Conservation (phyloP, 2,888 invertebrate species). For the Leucophenga montana region DNA sequence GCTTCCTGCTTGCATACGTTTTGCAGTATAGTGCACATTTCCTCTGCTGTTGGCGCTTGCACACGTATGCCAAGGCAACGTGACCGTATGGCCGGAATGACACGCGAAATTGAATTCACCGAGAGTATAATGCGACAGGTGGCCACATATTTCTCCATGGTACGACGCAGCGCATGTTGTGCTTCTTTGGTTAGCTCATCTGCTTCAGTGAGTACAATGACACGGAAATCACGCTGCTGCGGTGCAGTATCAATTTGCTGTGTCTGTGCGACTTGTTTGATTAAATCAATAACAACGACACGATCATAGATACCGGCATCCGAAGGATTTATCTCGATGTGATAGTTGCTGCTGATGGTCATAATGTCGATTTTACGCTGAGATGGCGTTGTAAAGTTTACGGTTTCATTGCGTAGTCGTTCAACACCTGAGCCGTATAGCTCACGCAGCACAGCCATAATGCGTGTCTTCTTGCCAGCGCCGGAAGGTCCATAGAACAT, state of each 20-base stretch:
- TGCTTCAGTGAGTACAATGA: constrained; percentile 95
- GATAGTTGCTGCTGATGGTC: constrained; percentile 85
- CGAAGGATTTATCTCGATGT: constrained; percentile 85
- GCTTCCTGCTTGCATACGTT: constrained; percentile 87
- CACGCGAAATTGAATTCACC: constrained; percentile 94
- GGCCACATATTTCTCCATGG: constrained; percentile 98
- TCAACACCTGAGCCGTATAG: constrained; percentile 96
- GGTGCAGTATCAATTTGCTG: constrained; percentile 92
- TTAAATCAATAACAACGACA: constrained; percentile 96
- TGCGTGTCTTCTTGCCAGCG: constrained; percentile 96
- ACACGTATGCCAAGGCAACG: constrained; percentile 94
- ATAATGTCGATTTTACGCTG: constrained; percentile 97
- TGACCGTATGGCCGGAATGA: constrained; percentile 97
- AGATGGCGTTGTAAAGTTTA: constrained; percentile 90
- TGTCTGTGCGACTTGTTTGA: constrained; percentile 97
- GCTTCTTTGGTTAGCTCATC: constrained; percentile 97
- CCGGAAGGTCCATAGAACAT: constrained; percentile 97
- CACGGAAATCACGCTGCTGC: constrained; percentile 96
- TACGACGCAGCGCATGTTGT: constrained; percentile 96
- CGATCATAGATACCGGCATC: constrained; percentile 98
- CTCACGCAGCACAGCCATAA: constrained; percentile 93
- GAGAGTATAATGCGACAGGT: constrained; percentile 95
- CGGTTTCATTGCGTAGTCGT: constrained; percentile 89
- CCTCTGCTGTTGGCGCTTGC: constrained; percentile 86
- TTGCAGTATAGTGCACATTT: constrained; percentile 81